Evolutionary conservation across 2,888 invertebrate species (phyloP), one percentile per base, ranked within the genome.

Genomic region (Crossocerus cetratus): DNA sequence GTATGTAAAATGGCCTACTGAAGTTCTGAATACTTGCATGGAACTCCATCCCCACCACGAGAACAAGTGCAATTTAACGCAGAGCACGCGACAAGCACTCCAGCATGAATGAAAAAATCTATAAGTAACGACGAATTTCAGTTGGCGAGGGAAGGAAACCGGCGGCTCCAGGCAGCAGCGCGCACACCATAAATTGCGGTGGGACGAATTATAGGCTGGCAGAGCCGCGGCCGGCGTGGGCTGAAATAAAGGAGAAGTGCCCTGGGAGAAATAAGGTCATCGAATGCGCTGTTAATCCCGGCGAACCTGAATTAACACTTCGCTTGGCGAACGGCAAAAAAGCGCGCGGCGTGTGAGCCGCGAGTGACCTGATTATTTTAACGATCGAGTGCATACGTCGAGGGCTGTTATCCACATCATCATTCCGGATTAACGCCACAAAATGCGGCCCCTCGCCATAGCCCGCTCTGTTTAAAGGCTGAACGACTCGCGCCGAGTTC

Each of bases 1-100:
- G 42, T 49, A 65, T 65, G 65, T 18, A 65, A 65, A 59, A 49
- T 23, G 16, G 23, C n/a, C 20, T 20, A 55, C 21, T 45, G 45
- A 32, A 57, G 53, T 59, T 59, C 63, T 45, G 60, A 44, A 18
- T 32, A n/a, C 20, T 42, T 20, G 18, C 32, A 45, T 13, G 18
- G 42, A 54, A 62, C 21, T 57, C 44, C 20, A 11, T 20, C 11
- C 23, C 14, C 32, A 43, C n/a, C 18, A 21, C 8, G 8, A 18
- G 13, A 32, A 32, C 32, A 3, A 32, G 32, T 32, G 32, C 11
- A 32, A 32, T 32, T 32, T 32, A 32, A 32, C 32, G 32, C 8
- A 5, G 11, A 2, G 5, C 1, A 8, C 32, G 11, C 32, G 32
- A 32, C 32, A 32, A 32, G 32, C 3, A 32, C 32, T 32, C 11